Evolutionary conservation across 2,797 vertebrate species (phyloP).

Genomic region (Sebastes oblongus): DNA sequence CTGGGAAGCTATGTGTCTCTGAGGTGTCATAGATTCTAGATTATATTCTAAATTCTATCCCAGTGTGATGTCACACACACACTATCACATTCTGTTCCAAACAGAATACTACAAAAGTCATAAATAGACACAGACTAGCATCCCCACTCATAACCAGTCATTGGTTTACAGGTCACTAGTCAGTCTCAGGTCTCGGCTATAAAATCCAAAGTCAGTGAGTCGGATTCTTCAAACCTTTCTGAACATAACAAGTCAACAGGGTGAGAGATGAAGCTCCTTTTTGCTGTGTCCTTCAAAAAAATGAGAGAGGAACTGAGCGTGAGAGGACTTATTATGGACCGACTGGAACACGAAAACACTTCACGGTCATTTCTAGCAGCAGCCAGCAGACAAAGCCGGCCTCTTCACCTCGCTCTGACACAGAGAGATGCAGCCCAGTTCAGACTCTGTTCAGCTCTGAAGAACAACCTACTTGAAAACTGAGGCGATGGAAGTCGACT

Average conservation of each 20-base stretch:
- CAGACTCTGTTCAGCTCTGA: constrained; percentile 19
- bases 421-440: constrained; percentile 24
- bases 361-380: constrained; percentile 31
- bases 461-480: neutral
- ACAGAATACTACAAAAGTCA: neutral
- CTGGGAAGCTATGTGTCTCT: neutral
- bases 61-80: neutral
- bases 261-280: neutral
- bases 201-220: neutral
- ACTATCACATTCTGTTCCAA: neutral
- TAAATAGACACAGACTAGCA: neutral
- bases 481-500: neutral
- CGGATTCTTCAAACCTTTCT: neutral
- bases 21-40: too few species aligned
- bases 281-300: neutral
- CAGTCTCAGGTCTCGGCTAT: too few species aligned
- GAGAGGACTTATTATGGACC: neutral
- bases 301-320: neutral
- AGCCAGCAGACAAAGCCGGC: constrained; percentile 39
- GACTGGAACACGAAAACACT: constrained; percentile 29
- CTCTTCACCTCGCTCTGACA: constrained; percentile 48
- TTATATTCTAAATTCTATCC: too few species aligned
- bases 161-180: too few species aligned
- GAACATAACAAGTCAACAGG: neutral
- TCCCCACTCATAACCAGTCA: neutral